Conservation (phyloP, 2,888 invertebrate species). For the Phytoseiulus persimilis region DNA sequence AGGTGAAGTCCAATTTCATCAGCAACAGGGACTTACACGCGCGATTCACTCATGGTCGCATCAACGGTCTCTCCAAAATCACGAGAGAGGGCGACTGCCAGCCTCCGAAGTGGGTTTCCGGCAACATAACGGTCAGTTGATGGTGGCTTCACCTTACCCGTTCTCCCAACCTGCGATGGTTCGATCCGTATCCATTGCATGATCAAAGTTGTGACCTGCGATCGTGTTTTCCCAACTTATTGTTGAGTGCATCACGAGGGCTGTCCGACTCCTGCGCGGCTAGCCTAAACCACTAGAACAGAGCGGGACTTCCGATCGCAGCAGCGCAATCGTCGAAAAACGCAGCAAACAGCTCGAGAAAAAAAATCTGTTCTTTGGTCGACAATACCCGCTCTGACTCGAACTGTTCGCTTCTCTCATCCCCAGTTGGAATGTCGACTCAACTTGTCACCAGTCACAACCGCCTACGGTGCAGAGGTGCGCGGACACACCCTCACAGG, state of each 20-base stretch:
- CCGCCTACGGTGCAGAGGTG: neutral
- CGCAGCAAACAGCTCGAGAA: neutral
- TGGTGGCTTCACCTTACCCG: neutral
- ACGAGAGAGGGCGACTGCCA: neutral
- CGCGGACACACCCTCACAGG: neutral
- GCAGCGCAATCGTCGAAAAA: no score
- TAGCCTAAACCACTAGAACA: no score
- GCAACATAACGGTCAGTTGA: neutral
- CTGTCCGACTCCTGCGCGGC: no score
- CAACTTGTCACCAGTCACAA: neutral
- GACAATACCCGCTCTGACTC: neutral
- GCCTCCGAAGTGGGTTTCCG: neutral
- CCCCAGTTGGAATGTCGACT: slow-evolving; percentile 20
- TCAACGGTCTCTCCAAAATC: neutral
- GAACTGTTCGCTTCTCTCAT: neutral
- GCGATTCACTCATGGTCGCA: neutral
- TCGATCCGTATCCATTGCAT: no score
- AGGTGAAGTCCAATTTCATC: neutral
- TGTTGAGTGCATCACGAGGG: no score
- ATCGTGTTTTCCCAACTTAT: no score
- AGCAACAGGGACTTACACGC: neutral
- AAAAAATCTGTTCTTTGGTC: neutral
- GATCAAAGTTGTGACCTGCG: no score
- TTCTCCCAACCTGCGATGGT: no score
- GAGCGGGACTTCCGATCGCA: no score